Evolutionary conservation across 2,797 vertebrate species (phyloP), one percentile per base, ranked within the genome.

Genomic region (Odontamblyopus rebecca): DNA sequence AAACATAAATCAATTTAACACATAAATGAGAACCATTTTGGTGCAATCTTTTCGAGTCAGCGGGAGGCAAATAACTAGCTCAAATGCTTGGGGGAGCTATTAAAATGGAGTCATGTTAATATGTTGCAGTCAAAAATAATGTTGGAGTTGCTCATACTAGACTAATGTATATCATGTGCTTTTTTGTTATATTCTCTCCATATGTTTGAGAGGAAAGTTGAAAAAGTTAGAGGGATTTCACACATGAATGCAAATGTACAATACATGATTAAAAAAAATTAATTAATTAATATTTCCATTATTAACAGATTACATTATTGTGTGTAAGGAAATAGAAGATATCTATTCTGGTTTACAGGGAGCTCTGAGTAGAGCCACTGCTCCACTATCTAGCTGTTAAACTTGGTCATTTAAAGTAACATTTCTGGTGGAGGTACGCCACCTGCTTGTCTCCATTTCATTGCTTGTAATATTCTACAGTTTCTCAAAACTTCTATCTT

Each of bases 1-100:
- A 68, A 68, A 38, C 67, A 68, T 53, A 38, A 38, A 38, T 57
- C 30, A 56, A 13, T 68, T 41, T 23, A 35, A 23, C 32, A 38
- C 30, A 15, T 38, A 38, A 56, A 68, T 7, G 67, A 68, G 67
- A 38, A 23, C 12, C 51, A 41, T 56, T 68, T 68, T 66, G 63
- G 23, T 51, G 63, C 44, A 66, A 51, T 50, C 63, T 66, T 66
- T 66, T 18, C 2, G 26, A 50, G 26, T 19, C 63, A 29, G 63
- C 26, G 2, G 63, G 63, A 66, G 63, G 63, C 13, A 51, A 48
- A 50, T 50, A 66, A 50, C 41, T 44, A 26, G 44, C 26, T 50
- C 27, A 27, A 65, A 65, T 64, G 63, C 63, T 66, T 51, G 13
- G 26, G 38, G 44, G 44, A 27, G 44, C 63, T 50, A 50, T 51